Base-by-base conservation (phyloP, 2,888 invertebrate species). In the Gastracanthus pulcherrimus region DNA sequence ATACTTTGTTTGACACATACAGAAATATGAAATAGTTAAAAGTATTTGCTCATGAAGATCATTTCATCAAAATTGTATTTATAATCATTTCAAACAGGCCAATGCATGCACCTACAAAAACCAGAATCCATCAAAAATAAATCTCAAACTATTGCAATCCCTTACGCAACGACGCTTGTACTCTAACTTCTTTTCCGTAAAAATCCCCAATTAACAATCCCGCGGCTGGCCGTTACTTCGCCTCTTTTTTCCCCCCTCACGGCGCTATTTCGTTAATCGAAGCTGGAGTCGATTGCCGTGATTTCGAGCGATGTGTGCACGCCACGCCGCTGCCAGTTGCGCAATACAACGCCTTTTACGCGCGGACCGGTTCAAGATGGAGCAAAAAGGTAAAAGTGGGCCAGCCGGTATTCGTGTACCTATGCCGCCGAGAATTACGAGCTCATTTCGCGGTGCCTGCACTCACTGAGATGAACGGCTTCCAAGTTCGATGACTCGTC, bases 331-430 rank as follows among this genome's bases (percentile, higher is more conserved):
- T 7, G 62, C 4, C 11, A 9, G 34, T 36, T 62, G n/a, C 34
- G 62, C n/a, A 31, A 62, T 62, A 9, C 19, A 26, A 11, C 60
- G 11, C 16, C 19, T 4, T n/a, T 79, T 74, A 67, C 66, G 58
- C 51, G 51, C 51, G 74, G 79, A 69, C 67, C 60, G 74, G 67
- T 80, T 80, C n/a, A 64, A 36, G 48, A 41, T n/a, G 26, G 38
- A 19, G 9, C 48, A 31, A 79, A 67, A 69, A 79, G 82, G 86
- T 85, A 88, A 87, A 87, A 88, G 87, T 87, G 85, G 87, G 86
- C 85, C 87, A 85, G 34, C 2, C 48, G 45, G 45, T 13, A 13
- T 13, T 7, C 41, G 45, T 4, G 16, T n/a, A n/a, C 45, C 45
- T 45, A 13, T 13, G 38, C n/a, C 9, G 51, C 6, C 26, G 9